These are phyloP conservation scores for Tribolium madens DNA, from an alignment of 1,140 invertebrate genomes.

Conservation along the genomic window DNA sequence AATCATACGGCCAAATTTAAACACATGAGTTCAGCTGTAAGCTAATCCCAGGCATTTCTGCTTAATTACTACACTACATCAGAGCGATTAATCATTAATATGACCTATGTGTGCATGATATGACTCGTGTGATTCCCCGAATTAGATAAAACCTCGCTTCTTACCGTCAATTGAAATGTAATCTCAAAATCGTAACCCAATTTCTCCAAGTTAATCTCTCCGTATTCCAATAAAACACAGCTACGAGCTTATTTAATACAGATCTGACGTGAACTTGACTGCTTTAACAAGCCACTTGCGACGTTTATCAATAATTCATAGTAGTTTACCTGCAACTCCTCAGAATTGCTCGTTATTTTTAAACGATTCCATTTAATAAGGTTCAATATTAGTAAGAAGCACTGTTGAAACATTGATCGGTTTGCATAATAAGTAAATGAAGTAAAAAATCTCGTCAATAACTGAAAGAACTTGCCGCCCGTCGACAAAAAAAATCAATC, in stretches of 20 bases:
- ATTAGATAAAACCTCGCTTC: neutral
- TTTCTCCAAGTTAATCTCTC: neutral
- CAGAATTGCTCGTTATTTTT: neutral
- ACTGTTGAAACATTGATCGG: neutral
- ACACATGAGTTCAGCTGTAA: neutral
- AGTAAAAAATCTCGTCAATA: neutral
- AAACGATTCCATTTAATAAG: neutral
- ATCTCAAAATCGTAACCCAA: neutral
- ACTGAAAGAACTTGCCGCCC: conserved; percentile 25
- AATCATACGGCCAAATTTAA: conserved; percentile 29
- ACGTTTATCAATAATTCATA: neutral
- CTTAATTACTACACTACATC: conserved; percentile 54
- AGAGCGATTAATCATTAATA: conserved; percentile 1
- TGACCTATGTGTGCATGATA: conserved; percentile 37
- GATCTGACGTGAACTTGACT: neutral
- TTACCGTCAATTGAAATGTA: too few relatives aligned
- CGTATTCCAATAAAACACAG: neutral
- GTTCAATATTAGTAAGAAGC: too few relatives aligned
- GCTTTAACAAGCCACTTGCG: neutral
- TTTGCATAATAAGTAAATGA: neutral
- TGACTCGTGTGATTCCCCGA: neutral
- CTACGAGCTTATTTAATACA: too few relatives aligned
- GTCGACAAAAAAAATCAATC: conserved; percentile 51
- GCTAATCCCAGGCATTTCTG: conserved; percentile 36
- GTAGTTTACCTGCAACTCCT: neutral